A percentile compares a stretch with the other conserved stretches of the same genome.
Conservation (phyloP, 2,797 vertebrate genomes). For the Gymnothorax javanicus region DNA sequence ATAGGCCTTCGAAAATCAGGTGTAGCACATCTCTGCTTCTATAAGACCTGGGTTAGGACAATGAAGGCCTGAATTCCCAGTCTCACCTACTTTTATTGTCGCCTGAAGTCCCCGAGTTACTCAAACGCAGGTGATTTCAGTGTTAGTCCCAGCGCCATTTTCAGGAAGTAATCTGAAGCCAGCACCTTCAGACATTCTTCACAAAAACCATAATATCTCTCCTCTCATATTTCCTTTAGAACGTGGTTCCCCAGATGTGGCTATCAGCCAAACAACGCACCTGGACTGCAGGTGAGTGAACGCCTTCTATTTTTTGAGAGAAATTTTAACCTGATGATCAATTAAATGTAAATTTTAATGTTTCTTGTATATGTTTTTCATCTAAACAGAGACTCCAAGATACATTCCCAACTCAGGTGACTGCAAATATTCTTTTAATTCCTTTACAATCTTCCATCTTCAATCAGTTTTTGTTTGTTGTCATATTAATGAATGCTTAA, state of each 20-base stretch:
- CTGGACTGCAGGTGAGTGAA: constrained; percentile 62
- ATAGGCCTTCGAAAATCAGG: background rate
- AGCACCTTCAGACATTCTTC: background rate
- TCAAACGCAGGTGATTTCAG: background rate
- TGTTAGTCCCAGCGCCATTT: background rate
- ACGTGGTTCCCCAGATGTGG: constrained; percentile 69
- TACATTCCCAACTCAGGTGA: constrained; percentile 77
- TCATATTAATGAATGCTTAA: constrained; percentile 4
- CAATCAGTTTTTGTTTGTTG: constrained; percentile 2
- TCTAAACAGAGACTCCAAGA: constrained; percentile 54
- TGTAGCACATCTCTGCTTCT: background rate
- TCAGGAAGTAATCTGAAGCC: background rate
- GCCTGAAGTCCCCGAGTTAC: background rate
- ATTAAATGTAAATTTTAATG: background rate
- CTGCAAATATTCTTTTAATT: background rate
- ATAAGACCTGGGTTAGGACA: background rate
- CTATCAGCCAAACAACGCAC: constrained; percentile 71
- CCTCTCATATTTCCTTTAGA: constrained; percentile 47
- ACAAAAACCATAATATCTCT: background rate
- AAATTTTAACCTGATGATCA: background rate
- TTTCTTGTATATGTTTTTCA: constrained; percentile 8
- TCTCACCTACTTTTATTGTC: background rate
- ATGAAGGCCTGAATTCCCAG: background rate
- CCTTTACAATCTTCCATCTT: background rate
- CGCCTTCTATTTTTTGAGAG: background rate